Base-by-base conservation (phyloP, 2,888 invertebrate species). In the Ornithoptera alexandrae region DNA sequence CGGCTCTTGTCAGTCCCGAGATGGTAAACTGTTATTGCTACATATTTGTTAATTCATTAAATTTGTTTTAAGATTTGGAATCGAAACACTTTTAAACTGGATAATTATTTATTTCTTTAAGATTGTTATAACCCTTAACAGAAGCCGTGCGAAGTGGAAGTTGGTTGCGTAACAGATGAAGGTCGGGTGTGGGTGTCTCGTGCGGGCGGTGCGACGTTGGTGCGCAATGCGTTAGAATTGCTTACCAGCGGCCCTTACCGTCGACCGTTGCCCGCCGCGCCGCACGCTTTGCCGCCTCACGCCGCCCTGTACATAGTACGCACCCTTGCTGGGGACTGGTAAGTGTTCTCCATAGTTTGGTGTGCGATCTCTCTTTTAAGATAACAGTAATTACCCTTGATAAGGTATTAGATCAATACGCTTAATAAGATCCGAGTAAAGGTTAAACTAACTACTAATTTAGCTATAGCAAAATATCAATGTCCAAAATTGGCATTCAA, bases 241-340 rank as follows among this genome's bases (percentile, higher is more conserved):
- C 87, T 91, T 20, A 89, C 90, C 75, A 82, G 82, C 24, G 90
- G 90, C 50, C 79, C 88, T 56, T 90, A 89, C 85, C 89, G 90
- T 77, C 90, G 90, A 66, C 87, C 86, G 78, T 86, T 90, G 82
- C 89, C 90, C 75, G 82, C 91, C 80, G 86, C 90, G 79, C 90
- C 90, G 72, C 81, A 81, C 75, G 88, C 88, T 58, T 90, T 89
- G 76, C 78, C 89, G 74, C 84, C 89, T 71, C 76, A 74, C 70
- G 75, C 81, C 76, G 78, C 87, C 72, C 88, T 91, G 69, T 93
- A 90, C 87, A 89, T 92, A 79, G 92, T 91, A 82, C 92, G 92
- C 80, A 91, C 90, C 73, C 85, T 87, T 69, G 86, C 85, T 73
- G 93, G 92, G n/a, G 92, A 93, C 81, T 93, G 93, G 92, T 92